Evolutionary conservation across 2,113 vertebrate genomes (phyloP), one percentile per base, ranked within the genome.

Genomic region (Macquaria australasica): DNA sequence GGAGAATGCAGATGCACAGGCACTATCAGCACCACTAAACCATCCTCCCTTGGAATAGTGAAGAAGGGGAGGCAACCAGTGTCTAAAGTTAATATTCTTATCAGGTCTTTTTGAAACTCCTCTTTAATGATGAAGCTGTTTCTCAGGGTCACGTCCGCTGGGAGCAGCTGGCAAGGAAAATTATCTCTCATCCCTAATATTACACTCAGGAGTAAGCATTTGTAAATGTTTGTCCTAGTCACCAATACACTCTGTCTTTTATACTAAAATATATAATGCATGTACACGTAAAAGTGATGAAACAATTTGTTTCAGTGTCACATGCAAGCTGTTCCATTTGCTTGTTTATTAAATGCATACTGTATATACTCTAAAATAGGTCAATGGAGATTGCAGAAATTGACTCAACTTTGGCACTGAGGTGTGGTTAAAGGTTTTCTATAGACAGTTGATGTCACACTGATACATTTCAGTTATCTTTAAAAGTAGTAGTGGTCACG

Each of bases 11-110:
- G 77, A 88, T 79, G 73, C 73, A 21, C 62, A 28, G 68, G 62
- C 82, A 51, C 77, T 94, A 94, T 95, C 94, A 90, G 84, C 74
- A 85, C 56, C 53, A 60, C 67, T 58, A 25, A 90, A 87, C 58
- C 87, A 64, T 86, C 90, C 94, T 94, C 92, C 93, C 89, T 68
- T 82, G 84, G 73, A 88, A 56, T 9, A 55, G 82, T 77, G 39
- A 73, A 75, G 83, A 81, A 45, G 58, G 71, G 88, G 83, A 92
- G 89, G 85, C 45, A 83, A 2, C 43, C 51, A 8, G 45, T 55
- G 73, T 88, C 86, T 82, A 76, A 89, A 88, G 83, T 87, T 90
- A 90, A 90, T 92, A 81, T 64, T 87, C 88, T 93, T 94, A 95
- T 95, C 95, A 79, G 25, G 23, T 85, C 51, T 79, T 80, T 85